Conservation (phyloP, 2,113 vertebrate genomes). For the Rafetus swinhoei region DNA sequence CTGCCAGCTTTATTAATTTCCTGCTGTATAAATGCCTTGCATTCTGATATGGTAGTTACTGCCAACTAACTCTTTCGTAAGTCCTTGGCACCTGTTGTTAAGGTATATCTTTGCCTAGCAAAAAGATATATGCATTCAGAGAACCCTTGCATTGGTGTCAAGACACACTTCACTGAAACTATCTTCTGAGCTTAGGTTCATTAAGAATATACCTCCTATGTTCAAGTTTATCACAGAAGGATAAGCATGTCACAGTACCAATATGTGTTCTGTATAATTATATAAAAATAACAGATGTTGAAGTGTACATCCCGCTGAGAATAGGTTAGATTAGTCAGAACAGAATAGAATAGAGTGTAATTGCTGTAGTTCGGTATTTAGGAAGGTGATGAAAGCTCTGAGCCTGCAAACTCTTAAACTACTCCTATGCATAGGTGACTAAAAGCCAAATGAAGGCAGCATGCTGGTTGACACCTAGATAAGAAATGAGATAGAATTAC, state of each 20-base stretch:
- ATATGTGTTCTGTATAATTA: conserved; percentile 21
- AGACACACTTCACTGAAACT: not conserved
- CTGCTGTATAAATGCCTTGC: no score
- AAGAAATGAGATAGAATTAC: not conserved
- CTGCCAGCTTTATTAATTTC: no score
- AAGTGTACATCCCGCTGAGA: not conserved
- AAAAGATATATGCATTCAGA: not conserved
- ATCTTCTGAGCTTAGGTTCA: not conserved
- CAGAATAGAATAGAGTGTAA: conserved; percentile 9
- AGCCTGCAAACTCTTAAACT: accelerated
- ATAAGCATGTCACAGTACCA: not conserved
- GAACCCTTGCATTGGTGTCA: not conserved
- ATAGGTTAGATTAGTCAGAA: not conserved
- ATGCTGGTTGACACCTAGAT: not conserved
- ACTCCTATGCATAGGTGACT: not conserved
- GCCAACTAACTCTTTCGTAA: conserved; percentile 5
- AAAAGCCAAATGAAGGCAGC: conserved; percentile 20
- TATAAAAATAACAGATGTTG: conserved; percentile 16
- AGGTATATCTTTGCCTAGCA: not conserved
- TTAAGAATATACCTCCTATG: not conserved
- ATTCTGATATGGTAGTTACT: not conserved
- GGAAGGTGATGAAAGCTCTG: not conserved
- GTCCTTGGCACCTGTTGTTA: not conserved
- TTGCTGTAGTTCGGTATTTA: conserved; percentile 17
- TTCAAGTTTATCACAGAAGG: conserved; percentile 9